These are phyloP conservation scores for Crenichthys baileyi DNA, from an alignment of 2,797 vertebrate species.

Conservation along the genomic window DNA sequence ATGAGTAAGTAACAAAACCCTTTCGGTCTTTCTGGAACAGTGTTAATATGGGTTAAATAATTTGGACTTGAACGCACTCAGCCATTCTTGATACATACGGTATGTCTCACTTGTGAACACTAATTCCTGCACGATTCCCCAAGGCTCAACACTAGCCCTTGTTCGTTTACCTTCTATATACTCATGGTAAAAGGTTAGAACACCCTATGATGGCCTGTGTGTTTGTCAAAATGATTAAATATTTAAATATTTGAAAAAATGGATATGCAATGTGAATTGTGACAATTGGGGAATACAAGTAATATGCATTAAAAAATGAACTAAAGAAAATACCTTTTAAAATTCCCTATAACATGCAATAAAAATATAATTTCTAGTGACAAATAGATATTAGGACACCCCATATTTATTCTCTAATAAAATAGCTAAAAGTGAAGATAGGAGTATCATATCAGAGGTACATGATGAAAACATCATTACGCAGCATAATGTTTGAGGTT, in stretches of 20 bases:
- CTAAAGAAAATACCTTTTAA: background rate
- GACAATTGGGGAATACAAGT: background rate
- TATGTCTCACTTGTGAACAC: background rate
- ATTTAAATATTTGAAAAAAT: background rate
- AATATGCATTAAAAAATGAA: background rate
- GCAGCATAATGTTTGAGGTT: too few species aligned
- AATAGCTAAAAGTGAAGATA: background rate
- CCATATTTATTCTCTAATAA: background rate
- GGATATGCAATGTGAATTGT: background rate
- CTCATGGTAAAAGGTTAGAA: background rate
- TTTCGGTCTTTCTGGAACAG: too few species aligned
- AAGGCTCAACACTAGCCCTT: background rate
- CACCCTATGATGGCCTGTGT: background rate
- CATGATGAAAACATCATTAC: background rate
- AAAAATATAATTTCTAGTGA: background rate
- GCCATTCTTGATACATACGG: background rate
- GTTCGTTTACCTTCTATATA: background rate
- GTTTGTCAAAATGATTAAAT: background rate
- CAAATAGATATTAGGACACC: background rate
- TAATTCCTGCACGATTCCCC: too few species aligned
- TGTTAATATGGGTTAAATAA: too few species aligned
- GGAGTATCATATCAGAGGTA: background rate
- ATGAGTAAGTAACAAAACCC: background rate
- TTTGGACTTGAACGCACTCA: background rate
- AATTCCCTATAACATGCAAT: background rate